phyloP scores from a whole-genome alignment of 2,888 invertebrate genomes.

The Cataglyphis albicans region DNA sequence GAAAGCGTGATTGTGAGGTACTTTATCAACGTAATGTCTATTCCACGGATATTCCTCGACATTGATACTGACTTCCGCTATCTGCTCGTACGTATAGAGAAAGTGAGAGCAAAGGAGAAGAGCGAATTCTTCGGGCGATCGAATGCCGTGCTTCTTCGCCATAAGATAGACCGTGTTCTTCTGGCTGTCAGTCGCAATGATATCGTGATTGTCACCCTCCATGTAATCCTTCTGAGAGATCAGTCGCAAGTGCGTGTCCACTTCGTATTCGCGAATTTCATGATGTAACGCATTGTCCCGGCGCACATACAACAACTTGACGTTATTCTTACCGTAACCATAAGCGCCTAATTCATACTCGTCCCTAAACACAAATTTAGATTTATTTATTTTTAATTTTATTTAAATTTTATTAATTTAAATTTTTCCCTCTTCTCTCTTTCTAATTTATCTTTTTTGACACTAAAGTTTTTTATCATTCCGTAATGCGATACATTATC shows the following conservation, averaged over 20 bases:
- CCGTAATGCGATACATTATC: no score
- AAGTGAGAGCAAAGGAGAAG: slow-evolving; percentile 92
- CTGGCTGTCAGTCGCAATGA: slow-evolving; percentile 94
- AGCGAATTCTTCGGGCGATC: slow-evolving; percentile 92
- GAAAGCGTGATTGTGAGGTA: slow-evolving; percentile 92
- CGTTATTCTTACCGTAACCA: slow-evolving; percentile 91
- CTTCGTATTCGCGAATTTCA: slow-evolving; percentile 91
- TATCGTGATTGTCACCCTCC: slow-evolving; percentile 91
- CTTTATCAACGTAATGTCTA: slow-evolving; percentile 87
- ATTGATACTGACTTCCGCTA: slow-evolving; percentile 90
- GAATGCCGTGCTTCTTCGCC: slow-evolving; percentile 92
- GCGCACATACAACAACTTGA: slow-evolving; percentile 91
- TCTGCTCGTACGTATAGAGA: slow-evolving; percentile 91
- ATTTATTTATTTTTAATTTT: background rate
- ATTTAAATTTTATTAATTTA: background rate
- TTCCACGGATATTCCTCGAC: slow-evolving; percentile 93
- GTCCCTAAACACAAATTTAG: slow-evolving; percentile 65
- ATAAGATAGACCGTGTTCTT: slow-evolving; percentile 93
- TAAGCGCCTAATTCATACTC: slow-evolving; percentile 89
- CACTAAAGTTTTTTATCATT: background rate
- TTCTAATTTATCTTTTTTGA: background rate
- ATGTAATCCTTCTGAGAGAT: slow-evolving; percentile 91
- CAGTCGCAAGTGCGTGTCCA: slow-evolving; percentile 90
- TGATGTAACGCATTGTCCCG: slow-evolving; percentile 89
- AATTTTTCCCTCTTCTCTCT: background rate